Evolutionary conservation across 2,888 invertebrate species (phyloP).

Genomic region (Lasioglossum leucozonium): DNA sequence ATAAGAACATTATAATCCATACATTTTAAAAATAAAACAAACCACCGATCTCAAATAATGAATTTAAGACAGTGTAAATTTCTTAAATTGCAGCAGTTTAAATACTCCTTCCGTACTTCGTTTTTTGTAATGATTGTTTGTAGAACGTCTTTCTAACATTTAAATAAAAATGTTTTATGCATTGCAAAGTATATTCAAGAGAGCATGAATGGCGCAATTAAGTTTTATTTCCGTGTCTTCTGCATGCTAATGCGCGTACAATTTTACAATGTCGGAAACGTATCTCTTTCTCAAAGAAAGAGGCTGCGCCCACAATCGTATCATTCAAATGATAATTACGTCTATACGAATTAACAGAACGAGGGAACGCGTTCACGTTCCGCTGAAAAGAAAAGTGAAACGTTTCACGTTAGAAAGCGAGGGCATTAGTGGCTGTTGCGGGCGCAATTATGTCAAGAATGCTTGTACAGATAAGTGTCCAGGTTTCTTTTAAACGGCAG

Average conservation of each 20-base stretch:
- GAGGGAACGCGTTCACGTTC: conserved; percentile 37
- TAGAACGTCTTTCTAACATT: too few relatives aligned
- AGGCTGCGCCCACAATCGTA: background rate
- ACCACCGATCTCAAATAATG: too few relatives aligned
- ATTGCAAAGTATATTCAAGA: too few relatives aligned
- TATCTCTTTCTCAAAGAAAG: background rate
- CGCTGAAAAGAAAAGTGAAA: conserved; percentile 53
- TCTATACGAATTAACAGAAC: conserved; percentile 26
- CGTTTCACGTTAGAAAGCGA: conserved; percentile 38
- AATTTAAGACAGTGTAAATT: too few relatives aligned
- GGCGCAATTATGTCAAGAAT: conserved; percentile 32
- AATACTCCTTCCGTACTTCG: too few relatives aligned
- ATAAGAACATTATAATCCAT: too few relatives aligned
- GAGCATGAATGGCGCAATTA: too few relatives aligned
- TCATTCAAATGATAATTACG: background rate
- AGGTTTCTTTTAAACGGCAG: background rate
- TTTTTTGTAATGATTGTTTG: too few relatives aligned
- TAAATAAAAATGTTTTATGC: too few relatives aligned
- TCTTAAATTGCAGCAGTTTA: too few relatives aligned
- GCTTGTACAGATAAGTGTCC: background rate
- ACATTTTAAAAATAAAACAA: too few relatives aligned
- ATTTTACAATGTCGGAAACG: background rate
- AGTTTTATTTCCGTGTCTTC: background rate
- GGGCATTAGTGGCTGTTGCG: background rate
- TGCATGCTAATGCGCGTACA: background rate